phyloP scores from a whole-genome alignment of 2,113 vertebrate genomes.

The Lophura nycthemera region DNA sequence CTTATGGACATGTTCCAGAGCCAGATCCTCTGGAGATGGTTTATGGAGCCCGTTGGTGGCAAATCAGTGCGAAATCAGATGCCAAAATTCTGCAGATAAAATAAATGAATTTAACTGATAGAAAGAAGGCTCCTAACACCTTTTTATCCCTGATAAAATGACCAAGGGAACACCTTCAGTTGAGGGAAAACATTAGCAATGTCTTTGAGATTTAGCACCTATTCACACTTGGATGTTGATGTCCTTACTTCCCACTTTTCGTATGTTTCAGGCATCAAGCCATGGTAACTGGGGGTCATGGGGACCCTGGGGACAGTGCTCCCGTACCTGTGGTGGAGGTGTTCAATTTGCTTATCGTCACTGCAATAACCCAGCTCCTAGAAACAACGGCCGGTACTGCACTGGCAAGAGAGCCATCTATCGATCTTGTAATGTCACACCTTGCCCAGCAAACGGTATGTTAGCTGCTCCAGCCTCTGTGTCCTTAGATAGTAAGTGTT shows the following conservation, averaged over 20 bases:
- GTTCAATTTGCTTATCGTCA: slow-evolving; percentile 94
- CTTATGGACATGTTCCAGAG: background rate
- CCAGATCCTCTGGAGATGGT: background rate
- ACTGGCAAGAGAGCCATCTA: slow-evolving; percentile 94
- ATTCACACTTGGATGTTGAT: background rate
- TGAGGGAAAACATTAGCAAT: background rate
- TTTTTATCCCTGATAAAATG: background rate
- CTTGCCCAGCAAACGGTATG: slow-evolving; percentile 86
- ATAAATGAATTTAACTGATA: background rate
- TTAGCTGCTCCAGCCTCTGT: background rate
- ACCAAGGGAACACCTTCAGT: rapidly evolving
- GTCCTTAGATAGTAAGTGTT: background rate
- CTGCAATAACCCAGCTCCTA: slow-evolving; percentile 95
- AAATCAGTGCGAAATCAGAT: background rate
- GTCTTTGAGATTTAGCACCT: background rate
- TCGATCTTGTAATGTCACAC: slow-evolving; percentile 87
- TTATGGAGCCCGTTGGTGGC: background rate
- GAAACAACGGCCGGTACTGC: slow-evolving; percentile 94
- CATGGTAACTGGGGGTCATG: slow-evolving; percentile 98
- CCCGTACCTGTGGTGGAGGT: slow-evolving; percentile 91
- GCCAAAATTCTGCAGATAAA: background rate
- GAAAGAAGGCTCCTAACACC: background rate
- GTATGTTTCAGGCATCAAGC: slow-evolving; percentile 87
- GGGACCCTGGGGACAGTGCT: slow-evolving; percentile 94
- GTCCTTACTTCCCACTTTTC: background rate